phyloP scores from a whole-genome alignment of 2,888 invertebrate genomes.

The Tachina grossa region DNA sequence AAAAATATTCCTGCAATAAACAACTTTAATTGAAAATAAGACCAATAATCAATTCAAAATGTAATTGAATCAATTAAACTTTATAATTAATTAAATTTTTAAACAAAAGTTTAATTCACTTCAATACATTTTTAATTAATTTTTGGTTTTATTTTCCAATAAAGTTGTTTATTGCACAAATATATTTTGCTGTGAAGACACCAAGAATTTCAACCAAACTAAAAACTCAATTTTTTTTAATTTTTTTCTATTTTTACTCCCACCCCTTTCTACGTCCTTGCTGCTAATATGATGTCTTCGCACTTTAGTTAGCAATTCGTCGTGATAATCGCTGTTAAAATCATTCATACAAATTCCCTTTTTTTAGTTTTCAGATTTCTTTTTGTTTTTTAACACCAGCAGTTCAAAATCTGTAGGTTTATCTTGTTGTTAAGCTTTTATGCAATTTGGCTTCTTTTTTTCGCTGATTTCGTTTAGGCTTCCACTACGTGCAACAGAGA shows the following conservation, averaged over 20 bases:
- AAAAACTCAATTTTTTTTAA: no score
- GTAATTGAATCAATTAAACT: no score
- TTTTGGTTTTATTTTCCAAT: no score
- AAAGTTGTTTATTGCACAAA: no score
- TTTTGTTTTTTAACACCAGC: slow-evolving; percentile 65
- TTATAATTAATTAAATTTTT: no score
- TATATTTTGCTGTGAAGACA: no score
- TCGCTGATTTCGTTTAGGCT: slow-evolving; percentile 37
- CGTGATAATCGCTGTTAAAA: slow-evolving; percentile 70
- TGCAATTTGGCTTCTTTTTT: slow-evolving; percentile 70
- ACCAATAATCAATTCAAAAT: no score
- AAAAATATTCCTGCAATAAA: no score
- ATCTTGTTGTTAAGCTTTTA: slow-evolving; percentile 70
- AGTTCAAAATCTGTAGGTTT: slow-evolving; percentile 70
- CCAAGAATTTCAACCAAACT: no score
- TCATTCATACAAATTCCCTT: slow-evolving; percentile 49
- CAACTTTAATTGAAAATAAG: no score
- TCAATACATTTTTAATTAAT: no score
- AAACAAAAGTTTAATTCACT: no score
- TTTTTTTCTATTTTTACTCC: neutral
- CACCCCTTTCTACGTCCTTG: slow-evolving; percentile 13
- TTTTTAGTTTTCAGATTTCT: slow-evolving; percentile 29
- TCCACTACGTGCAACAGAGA: slow-evolving; percentile 8
- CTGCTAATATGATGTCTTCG: slow-evolving; percentile 62
- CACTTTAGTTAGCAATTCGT: slow-evolving; percentile 71